A percentile compares a stretch with the other conserved stretches of the same genome.
Evolutionary conservation across 1,140 invertebrate genomes (phyloP).

Genomic region (Leptinotarsa texana): DNA sequence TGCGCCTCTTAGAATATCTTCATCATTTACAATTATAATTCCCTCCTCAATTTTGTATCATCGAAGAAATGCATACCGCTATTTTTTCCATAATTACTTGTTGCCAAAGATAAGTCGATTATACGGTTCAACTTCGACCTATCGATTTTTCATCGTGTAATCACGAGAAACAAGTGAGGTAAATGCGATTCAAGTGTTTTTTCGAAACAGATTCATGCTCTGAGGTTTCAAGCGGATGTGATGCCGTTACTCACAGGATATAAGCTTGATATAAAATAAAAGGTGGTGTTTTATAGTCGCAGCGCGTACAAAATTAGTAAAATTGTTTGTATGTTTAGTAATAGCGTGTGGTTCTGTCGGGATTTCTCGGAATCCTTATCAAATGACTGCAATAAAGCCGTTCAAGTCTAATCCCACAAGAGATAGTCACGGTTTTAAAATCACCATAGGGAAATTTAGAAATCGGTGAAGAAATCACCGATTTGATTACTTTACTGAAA

Average conservation of each 20-base stretch:
- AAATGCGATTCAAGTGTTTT: conserved; percentile 1
- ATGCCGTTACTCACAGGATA: conserved; percentile 1
- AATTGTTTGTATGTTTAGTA: background rate
- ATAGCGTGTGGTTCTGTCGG: background rate
- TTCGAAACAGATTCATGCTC: background rate
- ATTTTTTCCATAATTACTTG: too few species aligned
- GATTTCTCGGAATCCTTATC: background rate
- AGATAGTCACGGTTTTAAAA: background rate
- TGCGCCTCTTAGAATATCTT: too few species aligned
- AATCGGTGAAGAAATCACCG: background rate
- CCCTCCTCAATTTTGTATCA: too few species aligned
- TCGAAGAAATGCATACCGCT: too few species aligned
- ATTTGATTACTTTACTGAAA: background rate
- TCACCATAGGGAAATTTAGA: background rate
- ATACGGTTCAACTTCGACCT: too few species aligned
- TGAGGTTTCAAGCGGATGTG: background rate
- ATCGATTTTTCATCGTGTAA: too few species aligned
- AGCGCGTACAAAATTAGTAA: background rate
- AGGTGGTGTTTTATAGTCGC: background rate
- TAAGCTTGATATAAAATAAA: conserved; percentile 1
- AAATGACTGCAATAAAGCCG: background rate
- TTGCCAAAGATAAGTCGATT: too few species aligned
- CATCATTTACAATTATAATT: too few species aligned
- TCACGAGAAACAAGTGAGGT: too few species aligned
- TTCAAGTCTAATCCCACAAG: background rate